Evolutionary conservation across 2,113 vertebrate genomes (phyloP), one percentile per base, ranked within the genome.

Genomic region (Tamias sibiricus): DNA sequence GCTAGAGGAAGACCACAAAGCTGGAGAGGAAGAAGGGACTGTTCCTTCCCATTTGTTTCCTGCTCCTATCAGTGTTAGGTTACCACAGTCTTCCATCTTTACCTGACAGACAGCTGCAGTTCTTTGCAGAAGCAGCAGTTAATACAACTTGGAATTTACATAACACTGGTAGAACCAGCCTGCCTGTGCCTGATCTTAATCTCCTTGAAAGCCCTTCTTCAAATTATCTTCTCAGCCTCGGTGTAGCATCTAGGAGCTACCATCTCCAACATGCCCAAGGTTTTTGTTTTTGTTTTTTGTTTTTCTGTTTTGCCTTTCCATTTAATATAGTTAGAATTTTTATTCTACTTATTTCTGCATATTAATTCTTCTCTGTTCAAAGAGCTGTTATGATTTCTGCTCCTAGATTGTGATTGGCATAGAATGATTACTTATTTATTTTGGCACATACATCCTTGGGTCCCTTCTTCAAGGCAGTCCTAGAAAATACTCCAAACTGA

Each of bases 211-310:
- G 10, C 20, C 9, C 12, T 62, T 57, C n/a, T 69, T 24, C 22
- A 62, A 8, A 40, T 1, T 13, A 37, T 28, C 47, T 37, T 94
- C 82, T 93, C 14, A 59, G 30, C 2, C 0, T 4, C 32, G 16
- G 4, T 13, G 14, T 57, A 11, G 6, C 8, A 19, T 17, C 17
- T 47, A 32, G 22, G 1, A n/a, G 3, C 1, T 14, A 12, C 44
- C 8, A 2, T 62, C 2, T 52, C 3, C 59, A 32, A 30, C 8
- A 24, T 24, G 2, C 28, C 69, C 82, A n/a, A 30, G 30, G 28
- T 37, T 26, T 86, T 69, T 84, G 6, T 26, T 42, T 75, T 59
- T 37, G 10, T 47, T 96, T 96, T 72, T n/a, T n/a, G n/a, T n/a
- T 8, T 26, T 42, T 75, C 66, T 37, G 10, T 47, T 96, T 96